Evolutionary conservation across 2,888 invertebrate genomes (phyloP).

Genomic region (Gari tellinella): DNA sequence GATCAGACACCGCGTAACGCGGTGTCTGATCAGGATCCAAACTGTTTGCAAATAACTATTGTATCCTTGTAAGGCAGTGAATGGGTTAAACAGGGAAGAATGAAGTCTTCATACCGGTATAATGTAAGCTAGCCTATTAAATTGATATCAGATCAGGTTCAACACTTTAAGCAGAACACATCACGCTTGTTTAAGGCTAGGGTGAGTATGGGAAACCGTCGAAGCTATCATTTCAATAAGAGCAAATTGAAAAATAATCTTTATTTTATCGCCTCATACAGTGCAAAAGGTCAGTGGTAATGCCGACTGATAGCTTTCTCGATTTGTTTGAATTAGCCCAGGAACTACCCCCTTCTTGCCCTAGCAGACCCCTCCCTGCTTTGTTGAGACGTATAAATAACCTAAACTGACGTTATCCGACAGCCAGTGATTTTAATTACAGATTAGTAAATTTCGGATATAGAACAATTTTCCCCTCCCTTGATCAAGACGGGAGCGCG

Average conservation of each 20-base stretch:
- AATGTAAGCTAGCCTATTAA: too few relatives aligned
- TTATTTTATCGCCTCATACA: conserved; percentile 37
- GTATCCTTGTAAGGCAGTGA: too few relatives aligned
- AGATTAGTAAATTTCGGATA: conserved; percentile 53
- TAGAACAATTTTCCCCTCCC: conserved; percentile 21
- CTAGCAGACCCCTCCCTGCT: conserved; percentile 22
- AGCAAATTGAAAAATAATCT: conserved; percentile 57
- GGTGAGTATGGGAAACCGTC: too few relatives aligned
- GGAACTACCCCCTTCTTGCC: conserved; percentile 16
- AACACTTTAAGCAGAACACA: too few relatives aligned
- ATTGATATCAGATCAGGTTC: too few relatives aligned
- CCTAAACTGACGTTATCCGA: conserved; percentile 42
- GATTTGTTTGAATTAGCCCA: conserved; percentile 59
- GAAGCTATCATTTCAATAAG: too few relatives aligned
- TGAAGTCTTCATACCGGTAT: too few relatives aligned
- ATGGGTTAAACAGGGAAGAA: too few relatives aligned
- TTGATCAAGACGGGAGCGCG: conserved; percentile 40
- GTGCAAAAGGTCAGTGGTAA: conserved; percentile 37
- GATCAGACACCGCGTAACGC: too few relatives aligned
- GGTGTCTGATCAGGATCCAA: too few relatives aligned
- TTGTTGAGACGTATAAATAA: conserved; percentile 44
- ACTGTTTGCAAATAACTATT: too few relatives aligned
- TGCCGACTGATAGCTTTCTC: conserved; percentile 26
- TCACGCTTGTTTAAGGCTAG: too few relatives aligned
- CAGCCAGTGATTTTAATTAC: conserved; percentile 58